Percentiles rank a stretch among this genome's conserved stretches.
These are phyloP conservation scores for Helleia helle DNA, from an alignment of 2,888 invertebrate species.

Conservation along the genomic window DNA sequence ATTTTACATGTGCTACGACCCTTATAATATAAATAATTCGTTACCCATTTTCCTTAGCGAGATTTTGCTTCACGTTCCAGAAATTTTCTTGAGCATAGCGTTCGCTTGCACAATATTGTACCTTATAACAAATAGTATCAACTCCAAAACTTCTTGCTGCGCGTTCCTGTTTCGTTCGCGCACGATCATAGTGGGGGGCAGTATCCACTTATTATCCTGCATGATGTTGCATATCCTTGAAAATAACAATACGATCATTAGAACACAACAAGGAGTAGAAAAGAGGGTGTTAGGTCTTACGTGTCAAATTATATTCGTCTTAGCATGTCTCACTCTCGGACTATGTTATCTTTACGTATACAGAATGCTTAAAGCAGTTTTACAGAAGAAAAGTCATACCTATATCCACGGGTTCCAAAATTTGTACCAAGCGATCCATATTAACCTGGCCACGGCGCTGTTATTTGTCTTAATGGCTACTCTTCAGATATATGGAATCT, in stretches of 20 bases:
- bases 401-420: conserved; percentile 86
- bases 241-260: conserved; percentile 68
- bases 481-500: conserved; percentile 85
- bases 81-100: conserved; percentile 90
- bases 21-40: conserved; percentile 89
- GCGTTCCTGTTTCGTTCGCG: conserved; percentile 83
- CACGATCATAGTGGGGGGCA: conserved; percentile 84
- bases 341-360: conserved; percentile 90
- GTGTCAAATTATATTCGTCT: conserved; percentile 89
- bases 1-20: conserved; percentile 92
- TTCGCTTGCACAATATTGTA: conserved; percentile 91
- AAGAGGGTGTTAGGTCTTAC: conserved; percentile 81
- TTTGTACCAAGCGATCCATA: conserved; percentile 90
- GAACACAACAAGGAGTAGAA: conserved; percentile 57
- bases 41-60: conserved; percentile 86
- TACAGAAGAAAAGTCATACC: conserved; percentile 85
- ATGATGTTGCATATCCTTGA: conserved; percentile 87
- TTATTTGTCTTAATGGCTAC: conserved; percentile 88
- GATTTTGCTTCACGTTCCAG: conserved; percentile 87
- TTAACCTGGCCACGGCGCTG: conserved; percentile 89
- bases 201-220: conserved; percentile 85
- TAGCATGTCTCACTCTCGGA: conserved; percentile 88
- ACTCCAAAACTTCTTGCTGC: conserved; percentile 81
- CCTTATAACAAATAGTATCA: conserved; percentile 84
- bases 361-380: conserved; percentile 81